Evolutionary conservation across 2,888 invertebrate genomes (phyloP), one percentile per base, ranked within the genome.

Genomic region (Crepidodera aurea): DNA sequence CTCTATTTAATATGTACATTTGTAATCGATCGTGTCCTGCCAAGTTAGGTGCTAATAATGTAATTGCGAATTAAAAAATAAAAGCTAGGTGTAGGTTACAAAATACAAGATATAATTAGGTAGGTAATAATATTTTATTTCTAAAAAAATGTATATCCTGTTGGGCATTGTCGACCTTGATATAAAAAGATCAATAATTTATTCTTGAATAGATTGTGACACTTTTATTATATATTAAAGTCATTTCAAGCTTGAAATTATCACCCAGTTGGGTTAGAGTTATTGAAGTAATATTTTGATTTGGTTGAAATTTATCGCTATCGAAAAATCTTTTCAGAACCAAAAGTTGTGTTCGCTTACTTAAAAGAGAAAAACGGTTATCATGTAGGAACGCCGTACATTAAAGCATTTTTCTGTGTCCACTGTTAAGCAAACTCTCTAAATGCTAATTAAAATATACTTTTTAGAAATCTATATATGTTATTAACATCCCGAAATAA

Each of bases 81-180:
- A 57, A 56, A 57, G 39, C 37, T 57, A 50, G 39, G 57, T 57
- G 57, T 57, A 57, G 57, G 57, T 42, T 57, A 39, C 40, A 39
- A 16, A 50, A 50, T 57, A 48, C 18, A 39, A 57, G 27, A 57
- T 39, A 48, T 57, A 50, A 57, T 57, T 39, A 16, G 25, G 48
- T 56, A 40, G 25, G 25, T 57, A 57, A 48, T 34, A n/a, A 34
- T 50, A 50, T 57, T 18, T 18, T 44, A 22, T 56, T 34, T 37
- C 22, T 34, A 13, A 46, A 56, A 48, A 56, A 55, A 25, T 25
- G 10, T 16, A 50, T 57, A 37, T 50, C 57, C 37, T 57, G 46
- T 57, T 46, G 15, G 37, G 25, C 32, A 22, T 16, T 39, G 37
- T 39, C 50, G 39, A 37, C 57, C 56, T 22, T 46, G 55, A 4